Base-by-base conservation (phyloP, 1,140 invertebrate species). In the Macrobrachium rosenbergii region DNA sequence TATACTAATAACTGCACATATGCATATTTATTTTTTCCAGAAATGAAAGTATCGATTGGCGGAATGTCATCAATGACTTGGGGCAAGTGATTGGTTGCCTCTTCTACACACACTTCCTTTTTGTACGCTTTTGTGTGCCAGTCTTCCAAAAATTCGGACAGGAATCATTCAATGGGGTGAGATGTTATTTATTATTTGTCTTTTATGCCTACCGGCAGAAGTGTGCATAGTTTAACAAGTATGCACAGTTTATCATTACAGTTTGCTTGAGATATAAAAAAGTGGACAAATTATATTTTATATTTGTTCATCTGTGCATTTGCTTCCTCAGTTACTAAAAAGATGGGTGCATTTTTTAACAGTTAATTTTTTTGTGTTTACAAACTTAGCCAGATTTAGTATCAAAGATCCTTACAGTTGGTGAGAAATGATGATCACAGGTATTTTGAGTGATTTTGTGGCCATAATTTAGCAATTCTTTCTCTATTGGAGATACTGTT, bases 31-130 rank as follows among this genome's bases (percentile, higher is more conserved):
- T 77, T 78, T 64, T 52, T 77, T 63, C 37, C 82, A 90, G 89
- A 81, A 90, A 87, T 73, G 82, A 87, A 62, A 69, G 23, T 63
- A 88, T 85, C 78, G 72, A 87, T 64, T 98, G 96, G 96, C 93
- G 92, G 23, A 93, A 95, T 64, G 96, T 97, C 0, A 84, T 95
- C 0, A 93, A 92, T 59, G 94, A 96, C 90, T 93, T 97, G 17
- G 75, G 94, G 10, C 96, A 98, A 93, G 94, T 97, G 1, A 89
- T 95, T 0, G 94, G 95, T 6, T 94, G 96, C 73, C 93, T 97
- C 17, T 95, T 97, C 88, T 96, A 96, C 90, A 94, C 94, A 37
- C 95, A 95, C 90, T 96, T 97, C 88, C 93, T 97, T 17, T 95
- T 96, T 91, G 95, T 96, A 87, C 93, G 95, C 60, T 95, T 97